Evolutionary conservation across 2,113 vertebrate species (phyloP).

Genomic region (Pangasianodon gigas): DNA sequence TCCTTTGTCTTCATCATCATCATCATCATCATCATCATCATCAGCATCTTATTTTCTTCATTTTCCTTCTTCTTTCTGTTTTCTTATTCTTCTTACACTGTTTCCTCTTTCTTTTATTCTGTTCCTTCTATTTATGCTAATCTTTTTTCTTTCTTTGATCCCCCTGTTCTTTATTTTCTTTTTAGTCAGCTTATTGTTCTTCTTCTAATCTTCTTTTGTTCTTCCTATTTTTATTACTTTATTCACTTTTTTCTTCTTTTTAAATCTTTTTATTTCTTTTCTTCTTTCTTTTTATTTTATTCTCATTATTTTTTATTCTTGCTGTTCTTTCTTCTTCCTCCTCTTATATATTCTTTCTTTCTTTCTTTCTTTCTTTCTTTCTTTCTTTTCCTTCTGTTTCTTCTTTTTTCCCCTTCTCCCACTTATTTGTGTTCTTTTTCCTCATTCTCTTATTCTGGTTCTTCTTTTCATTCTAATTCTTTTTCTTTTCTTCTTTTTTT

Average conservation of each 20-base stretch:
- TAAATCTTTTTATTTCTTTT: not conserved
- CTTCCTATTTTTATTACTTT: not conserved
- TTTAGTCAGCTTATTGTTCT: not conserved
- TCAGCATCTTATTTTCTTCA: not conserved
- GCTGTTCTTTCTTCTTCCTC: not conserved
- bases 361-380: not conserved
- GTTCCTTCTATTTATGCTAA: not conserved
- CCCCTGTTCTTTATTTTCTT: too few relatives aligned
- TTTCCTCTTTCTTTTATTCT: not conserved
- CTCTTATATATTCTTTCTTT: not conserved
- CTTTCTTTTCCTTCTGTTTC: not conserved
- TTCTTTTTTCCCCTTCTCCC: not conserved
- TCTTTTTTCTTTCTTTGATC: not conserved
- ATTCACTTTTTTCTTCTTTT: not conserved
- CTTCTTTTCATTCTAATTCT: not conserved
- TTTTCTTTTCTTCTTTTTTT: not conserved
- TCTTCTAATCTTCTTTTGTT: not conserved
- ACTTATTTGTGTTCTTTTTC: not conserved
- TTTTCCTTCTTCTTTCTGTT: not conserved
- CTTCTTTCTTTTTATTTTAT: not conserved
- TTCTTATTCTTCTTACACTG: not conserved
- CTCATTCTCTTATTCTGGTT: not conserved
- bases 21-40: not conserved
- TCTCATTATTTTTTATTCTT: not conserved
- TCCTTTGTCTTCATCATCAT: not conserved